These are phyloP conservation scores for Zygaena filipendulae DNA, from an alignment of 2,888 invertebrate genomes.

Conservation along the genomic window DNA sequence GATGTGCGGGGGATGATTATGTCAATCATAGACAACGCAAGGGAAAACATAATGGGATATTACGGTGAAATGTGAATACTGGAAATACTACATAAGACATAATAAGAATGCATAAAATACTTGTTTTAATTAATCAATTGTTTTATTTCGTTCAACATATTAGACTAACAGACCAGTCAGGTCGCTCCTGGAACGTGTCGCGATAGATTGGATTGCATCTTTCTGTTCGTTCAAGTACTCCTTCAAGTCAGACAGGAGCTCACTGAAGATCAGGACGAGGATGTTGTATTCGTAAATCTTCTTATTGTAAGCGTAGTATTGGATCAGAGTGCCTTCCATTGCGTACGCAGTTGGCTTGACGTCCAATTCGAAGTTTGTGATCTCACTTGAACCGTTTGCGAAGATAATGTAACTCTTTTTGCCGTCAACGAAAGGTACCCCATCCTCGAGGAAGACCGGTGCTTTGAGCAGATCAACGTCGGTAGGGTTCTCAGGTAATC, in stretches of 20 bases:
- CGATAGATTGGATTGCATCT: conserved; percentile 25
- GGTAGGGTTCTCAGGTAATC: conserved; percentile 27
- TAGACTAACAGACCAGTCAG: no score
- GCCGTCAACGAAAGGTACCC: conserved; percentile 27
- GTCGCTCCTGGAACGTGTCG: no score
- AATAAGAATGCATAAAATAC: no score
- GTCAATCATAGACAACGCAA: conserved; percentile 32
- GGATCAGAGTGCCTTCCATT: conserved; percentile 31
- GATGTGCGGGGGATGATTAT: conserved; percentile 34
- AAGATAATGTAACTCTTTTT: conserved; percentile 25
- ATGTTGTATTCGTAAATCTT: conserved; percentile 45
- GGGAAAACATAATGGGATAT: conserved; percentile 25
- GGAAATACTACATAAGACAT: no score
- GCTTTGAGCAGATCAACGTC: conserved; percentile 29
- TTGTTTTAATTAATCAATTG: no score
- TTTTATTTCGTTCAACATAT: no score
- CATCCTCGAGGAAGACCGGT: conserved; percentile 26
- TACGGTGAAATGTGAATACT: no score
- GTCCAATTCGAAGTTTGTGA: conserved; percentile 20
- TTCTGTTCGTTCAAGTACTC: conserved; percentile 22
- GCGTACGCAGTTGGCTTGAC: conserved; percentile 33
- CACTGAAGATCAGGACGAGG: conserved; percentile 11
- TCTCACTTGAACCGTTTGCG: conserved; percentile 29
- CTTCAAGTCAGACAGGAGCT: conserved; percentile 21
- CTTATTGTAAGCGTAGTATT: conserved; percentile 39